A percentile compares a stretch with the other conserved stretches of the same genome.
Conservation (phyloP, 2,888 invertebrate genomes). For the Pachycephus smyrnensis region DNA sequence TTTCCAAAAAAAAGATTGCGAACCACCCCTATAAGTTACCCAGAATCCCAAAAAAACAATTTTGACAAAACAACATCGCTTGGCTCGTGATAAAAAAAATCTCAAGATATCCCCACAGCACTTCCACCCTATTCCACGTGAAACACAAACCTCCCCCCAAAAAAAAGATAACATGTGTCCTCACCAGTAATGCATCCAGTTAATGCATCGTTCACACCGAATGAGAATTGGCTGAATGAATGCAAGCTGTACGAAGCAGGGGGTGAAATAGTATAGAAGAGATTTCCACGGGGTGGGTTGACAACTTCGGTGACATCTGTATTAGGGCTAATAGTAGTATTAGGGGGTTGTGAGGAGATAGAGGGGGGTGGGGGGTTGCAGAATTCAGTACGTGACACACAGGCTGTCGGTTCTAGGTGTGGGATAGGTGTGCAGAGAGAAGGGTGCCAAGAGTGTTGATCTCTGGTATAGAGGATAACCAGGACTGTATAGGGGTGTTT, state of each 20-base stretch:
- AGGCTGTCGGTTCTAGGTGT: slow-evolving; percentile 38
- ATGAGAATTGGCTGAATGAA: neutral
- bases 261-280: neutral
- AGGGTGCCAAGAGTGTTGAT: slow-evolving; percentile 14
- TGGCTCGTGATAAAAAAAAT: neutral
- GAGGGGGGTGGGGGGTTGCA: slow-evolving; percentile 27
- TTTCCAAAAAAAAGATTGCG: too few species aligned
- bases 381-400: slow-evolving; percentile 44
- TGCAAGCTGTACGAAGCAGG: neutral
- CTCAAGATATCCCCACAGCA: neutral
- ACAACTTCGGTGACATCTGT: slow-evolving; percentile 61
- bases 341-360: slow-evolving; percentile 34
- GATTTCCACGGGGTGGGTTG: slow-evolving; percentile 3
- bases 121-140: neutral
- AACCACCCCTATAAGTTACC: too few species aligned
- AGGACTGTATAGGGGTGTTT: neutral
- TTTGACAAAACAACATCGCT: neutral
- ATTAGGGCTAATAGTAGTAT: slow-evolving; percentile 55
- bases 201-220: slow-evolving; percentile 6
- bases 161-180: neutral
- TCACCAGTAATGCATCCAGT: slow-evolving; percentile 1
- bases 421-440: slow-evolving; percentile 22
- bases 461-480: neutral
- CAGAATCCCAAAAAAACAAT: neutral
- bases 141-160: neutral